These are phyloP conservation scores for Acanthisitta chloris DNA, from an alignment of 2,113 vertebrate genomes.

Conservation along the genomic window DNA sequence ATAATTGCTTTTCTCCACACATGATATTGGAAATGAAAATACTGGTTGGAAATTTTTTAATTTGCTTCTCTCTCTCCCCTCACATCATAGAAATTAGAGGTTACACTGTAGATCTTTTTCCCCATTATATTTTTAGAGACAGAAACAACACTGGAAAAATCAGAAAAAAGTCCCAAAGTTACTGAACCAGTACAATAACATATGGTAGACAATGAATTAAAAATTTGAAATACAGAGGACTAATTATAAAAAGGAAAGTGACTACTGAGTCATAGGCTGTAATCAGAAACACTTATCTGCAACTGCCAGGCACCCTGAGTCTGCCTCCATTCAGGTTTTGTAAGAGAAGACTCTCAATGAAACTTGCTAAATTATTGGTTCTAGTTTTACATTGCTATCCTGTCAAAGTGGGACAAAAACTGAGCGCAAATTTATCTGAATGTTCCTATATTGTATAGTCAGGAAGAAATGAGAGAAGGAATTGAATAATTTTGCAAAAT, in stretches of 20 bases:
- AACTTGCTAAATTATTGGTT: not conserved
- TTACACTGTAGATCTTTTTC: not conserved
- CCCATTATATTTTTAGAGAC: not conserved
- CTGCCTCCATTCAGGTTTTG: not conserved
- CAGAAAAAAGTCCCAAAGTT: not conserved
- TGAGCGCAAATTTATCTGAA: not conserved
- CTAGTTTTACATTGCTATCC: not conserved
- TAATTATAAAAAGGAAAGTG: not conserved
- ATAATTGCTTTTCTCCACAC: not conserved
- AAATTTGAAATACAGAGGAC: not conserved
- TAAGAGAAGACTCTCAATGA: not conserved
- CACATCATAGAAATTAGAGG: not conserved
- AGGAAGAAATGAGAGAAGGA: not conserved
- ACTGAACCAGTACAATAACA: not conserved
- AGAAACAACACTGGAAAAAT: not conserved
- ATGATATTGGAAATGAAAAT: not conserved
- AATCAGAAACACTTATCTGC: constrained; percentile 20
- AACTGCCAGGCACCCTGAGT: not conserved
- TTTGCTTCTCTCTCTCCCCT: not conserved
- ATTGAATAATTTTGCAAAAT: not conserved
- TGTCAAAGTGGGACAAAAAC: not conserved
- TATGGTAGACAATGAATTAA: not conserved
- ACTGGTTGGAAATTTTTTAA: not conserved
- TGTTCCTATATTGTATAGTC: not conserved
- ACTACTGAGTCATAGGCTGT: not conserved